phyloP scores from a whole-genome alignment of 2,113 vertebrate genomes.

The Dasyornis broadbenti region DNA sequence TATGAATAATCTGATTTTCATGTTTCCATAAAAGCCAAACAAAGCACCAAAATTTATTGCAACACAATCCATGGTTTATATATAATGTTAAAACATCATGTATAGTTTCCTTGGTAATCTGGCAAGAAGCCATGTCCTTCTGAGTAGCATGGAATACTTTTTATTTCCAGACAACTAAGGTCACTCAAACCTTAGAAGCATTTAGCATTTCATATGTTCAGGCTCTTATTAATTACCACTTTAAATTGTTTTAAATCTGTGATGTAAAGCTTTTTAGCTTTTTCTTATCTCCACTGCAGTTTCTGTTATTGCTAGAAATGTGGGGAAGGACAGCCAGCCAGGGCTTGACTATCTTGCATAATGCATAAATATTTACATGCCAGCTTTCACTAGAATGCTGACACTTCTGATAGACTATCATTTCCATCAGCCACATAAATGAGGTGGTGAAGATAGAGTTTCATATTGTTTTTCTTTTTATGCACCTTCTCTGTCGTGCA shows the following conservation, averaged over 20 bases:
- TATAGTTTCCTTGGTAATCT: neutral
- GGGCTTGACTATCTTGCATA: neutral
- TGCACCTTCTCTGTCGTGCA: neutral
- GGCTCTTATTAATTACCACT: neutral
- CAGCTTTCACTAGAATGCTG: constrained; percentile 3
- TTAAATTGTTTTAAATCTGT: neutral
- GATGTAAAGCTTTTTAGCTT: neutral
- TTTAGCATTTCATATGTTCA: neutral
- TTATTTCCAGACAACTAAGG: neutral
- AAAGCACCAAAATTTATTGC: neutral
- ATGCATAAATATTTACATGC: constrained; percentile 18
- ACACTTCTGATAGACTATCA: neutral
- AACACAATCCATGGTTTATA: neutral
- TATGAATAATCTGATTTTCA: neutral
- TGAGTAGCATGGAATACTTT: neutral
- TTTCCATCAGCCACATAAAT: neutral
- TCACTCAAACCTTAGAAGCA: neutral
- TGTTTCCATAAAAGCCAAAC: neutral
- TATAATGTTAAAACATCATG: neutral
- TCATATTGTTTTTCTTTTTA: neutral
- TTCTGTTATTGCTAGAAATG: neutral
- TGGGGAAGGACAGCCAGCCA: neutral
- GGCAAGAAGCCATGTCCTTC: neutral
- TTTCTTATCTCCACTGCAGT: neutral
- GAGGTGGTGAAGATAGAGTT: neutral